Percentiles rank a stretch among this genome's conserved stretches.
phyloP scores from a whole-genome alignment of 2,888 invertebrate genomes.

The Yponomeuta evonymella region DNA sequence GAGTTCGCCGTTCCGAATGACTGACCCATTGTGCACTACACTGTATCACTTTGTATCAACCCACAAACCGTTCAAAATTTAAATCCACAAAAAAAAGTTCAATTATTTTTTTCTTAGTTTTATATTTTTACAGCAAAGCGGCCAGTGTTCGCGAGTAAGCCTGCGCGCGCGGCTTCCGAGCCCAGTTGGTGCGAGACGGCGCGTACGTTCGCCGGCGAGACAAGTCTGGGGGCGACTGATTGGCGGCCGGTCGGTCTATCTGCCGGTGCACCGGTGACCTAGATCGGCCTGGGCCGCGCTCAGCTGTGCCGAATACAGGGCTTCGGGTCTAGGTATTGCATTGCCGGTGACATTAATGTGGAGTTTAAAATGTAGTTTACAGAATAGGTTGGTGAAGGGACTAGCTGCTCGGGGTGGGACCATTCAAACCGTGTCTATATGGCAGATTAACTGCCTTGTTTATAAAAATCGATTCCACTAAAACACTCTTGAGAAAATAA shows the following conservation, averaged over 20 bases:
- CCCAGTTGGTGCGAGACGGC: background rate
- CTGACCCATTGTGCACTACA: conserved; percentile 63
- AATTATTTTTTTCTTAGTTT: too few species aligned
- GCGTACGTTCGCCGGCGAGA: conserved; percentile 7
- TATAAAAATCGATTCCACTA: too few species aligned
- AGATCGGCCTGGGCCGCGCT: background rate
- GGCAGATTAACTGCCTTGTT: too few species aligned
- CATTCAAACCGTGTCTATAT: too few species aligned
- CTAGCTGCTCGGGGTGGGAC: too few species aligned
- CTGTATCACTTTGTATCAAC: background rate
- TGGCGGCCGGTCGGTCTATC: background rate
- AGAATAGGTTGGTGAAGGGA: too few species aligned
- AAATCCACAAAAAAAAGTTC: background rate
- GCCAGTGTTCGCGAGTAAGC: conserved; percentile 19
- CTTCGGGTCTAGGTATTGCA: background rate
- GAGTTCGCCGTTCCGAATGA: conserved; percentile 68
- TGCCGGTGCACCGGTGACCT: background rate
- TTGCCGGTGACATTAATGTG: too few species aligned
- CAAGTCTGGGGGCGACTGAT: background rate
- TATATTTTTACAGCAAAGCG: background rate
- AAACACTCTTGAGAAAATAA: too few species aligned
- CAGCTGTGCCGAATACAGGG: background rate
- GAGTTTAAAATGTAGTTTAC: too few species aligned
- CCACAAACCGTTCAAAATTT: too few species aligned
- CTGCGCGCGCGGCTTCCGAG: background rate